Base-by-base conservation (phyloP, 2,888 invertebrate species). In the Brachylomia viminalis region DNA sequence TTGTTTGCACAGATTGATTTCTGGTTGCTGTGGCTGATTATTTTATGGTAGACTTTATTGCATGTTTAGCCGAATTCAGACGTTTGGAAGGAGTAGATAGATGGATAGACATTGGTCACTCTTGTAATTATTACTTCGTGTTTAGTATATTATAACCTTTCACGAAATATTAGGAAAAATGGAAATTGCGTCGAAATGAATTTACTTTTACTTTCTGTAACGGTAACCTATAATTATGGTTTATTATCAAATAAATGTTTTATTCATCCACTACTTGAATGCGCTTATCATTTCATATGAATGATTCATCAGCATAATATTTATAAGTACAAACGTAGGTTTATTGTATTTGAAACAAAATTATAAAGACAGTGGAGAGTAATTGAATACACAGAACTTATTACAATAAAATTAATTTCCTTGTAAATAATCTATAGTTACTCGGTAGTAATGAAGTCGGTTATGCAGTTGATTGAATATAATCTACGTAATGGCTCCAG, bases 401-500 rank as follows among this genome's bases (percentile, higher is more conserved):
- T 56, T 11, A 54, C 5, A 6, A 23, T 38, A 30, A 54, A 45
- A 62, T 30, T 17, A 23, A 62, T 45, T 17, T 27, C 17, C n/a
- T 69, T 38, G 23, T 33, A 62, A 66, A 65, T 82, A 70, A 65
- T 30, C 42, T 65, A 74, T 80, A 45, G 42, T 59, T 49, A 62
- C 59, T 62, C 72, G 38, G 13, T 54, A 52, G 23, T 70, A 72
- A 64, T 58, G 45, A 70, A 52, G 33, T 62, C 45, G 61, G 72
- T 68, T 80, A 70, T 83, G 68, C 76, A 74, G 47, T 54, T 58
- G 64, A 75, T 71, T 70, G 67, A 62, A 65, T 68, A 68, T 82
- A 75, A 79, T n/a, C 77, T 79, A 73, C 68, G 68, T 86, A 72
- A 83, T 61, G 33, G 17, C 58, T 77, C 7, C 49, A 75, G n/a